Conservation (phyloP, 2,888 invertebrate species). For the Endotricha flammealis region DNA sequence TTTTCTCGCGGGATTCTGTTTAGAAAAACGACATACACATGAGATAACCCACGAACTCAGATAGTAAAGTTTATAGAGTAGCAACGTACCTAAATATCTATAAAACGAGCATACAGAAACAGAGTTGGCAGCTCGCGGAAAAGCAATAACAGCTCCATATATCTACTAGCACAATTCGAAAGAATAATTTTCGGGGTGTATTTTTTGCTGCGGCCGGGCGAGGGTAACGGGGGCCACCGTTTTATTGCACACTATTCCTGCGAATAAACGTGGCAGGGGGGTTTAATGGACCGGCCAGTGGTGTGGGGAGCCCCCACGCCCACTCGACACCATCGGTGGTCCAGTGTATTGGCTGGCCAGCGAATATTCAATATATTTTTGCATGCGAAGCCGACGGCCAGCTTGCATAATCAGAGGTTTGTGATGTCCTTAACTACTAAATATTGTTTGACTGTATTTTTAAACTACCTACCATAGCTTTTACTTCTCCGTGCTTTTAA, state of each 20-base stretch:
- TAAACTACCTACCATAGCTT: too few relatives aligned
- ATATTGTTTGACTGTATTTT: too few relatives aligned
- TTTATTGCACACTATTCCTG: slow-evolving; percentile 75
- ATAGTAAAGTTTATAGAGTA: too few relatives aligned
- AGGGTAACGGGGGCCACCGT: slow-evolving; percentile 58
- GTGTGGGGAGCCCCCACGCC: slow-evolving; percentile 21
- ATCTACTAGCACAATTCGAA: slow-evolving; percentile 39
- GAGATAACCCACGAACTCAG: too few relatives aligned
- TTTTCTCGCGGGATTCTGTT: too few relatives aligned
- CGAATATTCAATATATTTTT: slow-evolving; percentile 70
- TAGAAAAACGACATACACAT: background rate
- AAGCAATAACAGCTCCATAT: slow-evolving; percentile 22
- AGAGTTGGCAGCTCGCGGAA: slow-evolving; percentile 16
- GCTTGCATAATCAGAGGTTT: slow-evolving; percentile 56
- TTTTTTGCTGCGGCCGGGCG: slow-evolving; percentile 65
- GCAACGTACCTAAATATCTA: too few relatives aligned
- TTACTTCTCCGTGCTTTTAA: too few relatives aligned
- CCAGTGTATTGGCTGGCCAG: slow-evolving; percentile 47
- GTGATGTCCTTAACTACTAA: slow-evolving; percentile 29
- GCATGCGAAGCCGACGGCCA: slow-evolving; percentile 40
- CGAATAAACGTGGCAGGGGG: slow-evolving; percentile 62
- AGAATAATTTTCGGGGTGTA: slow-evolving; percentile 62
- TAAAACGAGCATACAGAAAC: too few relatives aligned
- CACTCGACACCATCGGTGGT: slow-evolving; percentile 19
- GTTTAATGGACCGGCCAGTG: slow-evolving; percentile 56